A percentile compares a stretch with the other conserved stretches of the same genome.
These are phyloP conservation scores for Tetropium fuscum DNA, from an alignment of 2,888 invertebrate species.

Conservation along the genomic window DNA sequence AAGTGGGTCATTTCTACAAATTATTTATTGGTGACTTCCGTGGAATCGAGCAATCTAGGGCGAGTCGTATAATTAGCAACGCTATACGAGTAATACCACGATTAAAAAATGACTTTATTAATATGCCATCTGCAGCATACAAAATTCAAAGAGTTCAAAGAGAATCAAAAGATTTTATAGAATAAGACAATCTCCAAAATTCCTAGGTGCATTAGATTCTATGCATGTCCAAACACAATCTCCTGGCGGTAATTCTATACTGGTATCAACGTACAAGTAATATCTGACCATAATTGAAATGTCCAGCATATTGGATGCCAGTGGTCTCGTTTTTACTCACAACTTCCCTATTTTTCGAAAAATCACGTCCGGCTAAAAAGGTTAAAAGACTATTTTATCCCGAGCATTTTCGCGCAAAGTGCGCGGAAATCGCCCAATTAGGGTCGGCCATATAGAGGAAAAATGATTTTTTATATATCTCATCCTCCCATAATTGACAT, in stretches of 20 bases:
- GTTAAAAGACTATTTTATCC: too few relatives aligned
- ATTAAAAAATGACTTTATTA: conserved; percentile 3
- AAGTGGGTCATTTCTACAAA: not conserved
- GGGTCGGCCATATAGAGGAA: too few relatives aligned
- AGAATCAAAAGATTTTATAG: conserved; percentile 1
- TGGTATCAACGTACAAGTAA: too few relatives aligned
- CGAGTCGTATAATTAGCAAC: not conserved
- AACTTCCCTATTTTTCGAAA: too few relatives aligned
- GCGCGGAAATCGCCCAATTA: too few relatives aligned
- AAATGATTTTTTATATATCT: too few relatives aligned
- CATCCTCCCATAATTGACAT: too few relatives aligned
- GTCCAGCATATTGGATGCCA: too few relatives aligned
- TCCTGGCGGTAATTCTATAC: conserved; percentile 42
- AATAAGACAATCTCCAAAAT: conserved; percentile 32
- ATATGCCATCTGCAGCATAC: not conserved
- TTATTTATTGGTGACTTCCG: not conserved
- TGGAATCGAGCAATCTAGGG: conserved; percentile 2
- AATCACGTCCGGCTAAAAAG: too few relatives aligned
- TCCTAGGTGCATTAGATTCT: conserved; percentile 46
- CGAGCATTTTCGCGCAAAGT: too few relatives aligned
- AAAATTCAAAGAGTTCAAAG: not conserved
- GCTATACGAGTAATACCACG: not conserved
- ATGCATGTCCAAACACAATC: conserved; percentile 50
- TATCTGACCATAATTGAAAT: too few relatives aligned
- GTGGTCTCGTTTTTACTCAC: too few relatives aligned